phyloP scores from a whole-genome alignment of 2,113 vertebrate genomes.

The Silurus meridionalis region DNA sequence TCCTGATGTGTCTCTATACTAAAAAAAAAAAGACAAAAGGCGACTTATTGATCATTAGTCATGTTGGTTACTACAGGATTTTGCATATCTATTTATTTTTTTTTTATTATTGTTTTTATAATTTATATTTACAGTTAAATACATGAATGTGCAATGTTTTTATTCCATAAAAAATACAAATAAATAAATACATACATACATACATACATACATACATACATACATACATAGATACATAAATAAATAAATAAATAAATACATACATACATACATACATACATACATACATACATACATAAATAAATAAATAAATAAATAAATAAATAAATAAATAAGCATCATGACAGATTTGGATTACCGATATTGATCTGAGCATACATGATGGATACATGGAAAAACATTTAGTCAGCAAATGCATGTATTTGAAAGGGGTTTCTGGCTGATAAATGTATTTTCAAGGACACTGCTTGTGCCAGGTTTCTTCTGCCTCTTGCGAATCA shows the following conservation, averaged over 20 bases:
- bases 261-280: too few species aligned
- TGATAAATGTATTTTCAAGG: constrained; percentile 47
- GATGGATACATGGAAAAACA: constrained; percentile 4
- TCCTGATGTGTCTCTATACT: not conserved
- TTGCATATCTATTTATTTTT: too few species aligned
- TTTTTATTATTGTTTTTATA: too few species aligned
- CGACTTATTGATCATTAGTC: too few species aligned
- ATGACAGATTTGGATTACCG: not conserved
- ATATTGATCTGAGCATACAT: not conserved
- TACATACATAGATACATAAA: too few species aligned
- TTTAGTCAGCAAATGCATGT: constrained; percentile 6
- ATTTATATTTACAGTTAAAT: not conserved
- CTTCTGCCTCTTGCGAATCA: constrained; percentile 30
- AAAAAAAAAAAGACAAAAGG: not conserved
- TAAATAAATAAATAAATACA: too few species aligned
- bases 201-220: too few species aligned
- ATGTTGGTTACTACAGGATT: not conserved
- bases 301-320: too few species aligned
- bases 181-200: too few species aligned
- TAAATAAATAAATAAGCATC: too few species aligned
- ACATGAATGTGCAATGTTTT: not conserved
- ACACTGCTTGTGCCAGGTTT: constrained; percentile 23
- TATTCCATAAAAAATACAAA: not conserved
- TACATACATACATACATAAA: too few species aligned
- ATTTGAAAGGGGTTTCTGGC: not conserved